Evolutionary conservation across 2,113 vertebrate genomes (phyloP), one percentile per base, ranked within the genome.

Genomic region (Tor tambroides): DNA sequence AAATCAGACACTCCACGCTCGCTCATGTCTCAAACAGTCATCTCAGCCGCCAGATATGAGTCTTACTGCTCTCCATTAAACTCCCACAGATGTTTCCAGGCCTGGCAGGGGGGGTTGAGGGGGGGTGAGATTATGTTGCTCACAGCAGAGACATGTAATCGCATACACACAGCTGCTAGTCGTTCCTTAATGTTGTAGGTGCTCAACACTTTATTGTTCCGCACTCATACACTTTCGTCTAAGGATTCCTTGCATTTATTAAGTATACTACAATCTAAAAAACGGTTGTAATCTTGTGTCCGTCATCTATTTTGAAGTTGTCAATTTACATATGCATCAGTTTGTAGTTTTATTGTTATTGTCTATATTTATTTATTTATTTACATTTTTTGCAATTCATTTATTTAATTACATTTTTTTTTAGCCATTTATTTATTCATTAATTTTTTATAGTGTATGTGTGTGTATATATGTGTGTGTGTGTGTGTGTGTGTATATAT

Each of bases 61-160:
- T 82, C 84, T 75, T 74, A 35, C 84, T 67, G 75, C 84, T 88
- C 78, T 88, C 84, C 43, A 72, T 84, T 88, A 84, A 90, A 88
- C 84, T 86, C 84, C 84, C 87, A 84, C 89, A 90, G 89, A 90
- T 90, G 89, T 90, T 86, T 80, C 74, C 87, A 80, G 84, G 82
- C 80, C 84, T 86, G 30, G 82, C 11, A 32, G 65, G 23, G 80
- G 80, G 86, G 80, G 86, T 78, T 38, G 35, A 69, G 51, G 43
- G 12, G 59, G 49, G 74, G 86, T 80, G 71, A 75, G 65, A 83
- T 71, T 61, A 83, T 85, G 85, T 90, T 85, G 56, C 75, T 88
- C 77, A 59, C 80, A 84, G 85, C 65, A 90, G 85, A 84, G 87
- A 71, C 79, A 30, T 86, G 87, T 88, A 90, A 90, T 88, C 84